Conservation (phyloP, 2,797 vertebrate species). For the Momotus momota region DNA sequence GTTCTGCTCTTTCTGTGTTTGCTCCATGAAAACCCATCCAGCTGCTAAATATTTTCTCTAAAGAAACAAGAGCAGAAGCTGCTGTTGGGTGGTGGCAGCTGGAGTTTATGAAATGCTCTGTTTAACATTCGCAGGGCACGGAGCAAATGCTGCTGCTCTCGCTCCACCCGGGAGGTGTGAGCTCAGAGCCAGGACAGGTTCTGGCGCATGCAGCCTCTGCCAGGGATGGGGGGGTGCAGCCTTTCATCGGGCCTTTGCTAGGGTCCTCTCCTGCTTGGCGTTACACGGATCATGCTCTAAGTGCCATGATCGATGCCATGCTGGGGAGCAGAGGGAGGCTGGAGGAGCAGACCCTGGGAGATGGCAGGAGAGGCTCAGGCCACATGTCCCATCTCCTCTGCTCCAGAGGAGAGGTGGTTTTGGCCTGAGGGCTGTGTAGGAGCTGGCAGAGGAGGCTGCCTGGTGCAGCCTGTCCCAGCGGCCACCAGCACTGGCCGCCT, state of each 20-base stretch:
- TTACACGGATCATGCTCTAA: not conserved
- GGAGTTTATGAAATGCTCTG: not conserved
- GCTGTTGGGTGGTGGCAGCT: not conserved
- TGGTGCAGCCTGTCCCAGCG: not conserved
- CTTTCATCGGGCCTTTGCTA: too few relatives aligned
- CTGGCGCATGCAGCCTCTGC: not conserved
- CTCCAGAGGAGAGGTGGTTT: not conserved
- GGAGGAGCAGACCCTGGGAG: not conserved
- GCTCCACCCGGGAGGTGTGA: not conserved
- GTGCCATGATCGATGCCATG: rapidly evolving
- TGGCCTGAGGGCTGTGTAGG: not conserved
- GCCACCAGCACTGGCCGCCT: rapidly evolving
- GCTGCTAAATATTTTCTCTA: not conserved
- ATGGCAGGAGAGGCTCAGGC: not conserved
- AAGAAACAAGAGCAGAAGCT: not conserved
- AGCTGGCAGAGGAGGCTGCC: too few relatives aligned
- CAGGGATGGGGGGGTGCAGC: rapidly evolving
- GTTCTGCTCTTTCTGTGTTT: not conserved
- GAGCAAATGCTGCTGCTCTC: rapidly evolving
- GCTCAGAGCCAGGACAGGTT: not conserved
- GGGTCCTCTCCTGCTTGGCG: rapidly evolving
- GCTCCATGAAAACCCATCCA: not conserved
- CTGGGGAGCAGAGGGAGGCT: not conserved
- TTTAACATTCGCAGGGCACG: rapidly evolving
- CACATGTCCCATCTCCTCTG: rapidly evolving